A percentile compares a stretch with the other conserved stretches of the same genome.
Conservation (phyloP, 2,113 vertebrate species). For the Hippotragus niger region DNA sequence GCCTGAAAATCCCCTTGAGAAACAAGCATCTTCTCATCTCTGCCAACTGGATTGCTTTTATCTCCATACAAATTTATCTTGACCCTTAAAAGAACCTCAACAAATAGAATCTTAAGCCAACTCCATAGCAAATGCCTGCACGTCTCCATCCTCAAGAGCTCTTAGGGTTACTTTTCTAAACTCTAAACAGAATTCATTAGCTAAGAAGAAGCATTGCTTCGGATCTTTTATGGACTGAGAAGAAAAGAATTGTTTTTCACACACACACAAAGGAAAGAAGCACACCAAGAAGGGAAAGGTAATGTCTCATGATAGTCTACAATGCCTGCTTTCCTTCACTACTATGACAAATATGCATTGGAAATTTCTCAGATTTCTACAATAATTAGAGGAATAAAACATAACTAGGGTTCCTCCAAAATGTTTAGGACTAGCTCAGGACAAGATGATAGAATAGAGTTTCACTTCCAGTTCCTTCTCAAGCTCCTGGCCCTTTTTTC, state of each 20-base stretch:
- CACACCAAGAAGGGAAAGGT: not conserved
- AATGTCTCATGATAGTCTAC: not conserved
- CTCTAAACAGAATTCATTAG: not conserved
- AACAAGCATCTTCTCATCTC: not conserved
- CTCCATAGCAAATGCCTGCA: not conserved
- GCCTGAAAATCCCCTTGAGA: not conserved
- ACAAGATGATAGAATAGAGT: not conserved
- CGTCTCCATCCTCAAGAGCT: not conserved
- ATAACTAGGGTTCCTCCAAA: not conserved
- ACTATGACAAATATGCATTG: not conserved
- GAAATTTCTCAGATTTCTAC: not conserved
- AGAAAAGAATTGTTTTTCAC: not conserved
- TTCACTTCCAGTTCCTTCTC: not conserved
- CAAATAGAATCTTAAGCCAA: not conserved
- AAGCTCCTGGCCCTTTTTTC: not conserved
- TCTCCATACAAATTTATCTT: constrained; percentile 13
- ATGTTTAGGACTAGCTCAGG: not conserved
- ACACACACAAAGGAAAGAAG: not conserved
- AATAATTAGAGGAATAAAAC: not conserved
- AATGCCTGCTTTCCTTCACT: not conserved
- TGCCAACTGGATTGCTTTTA: constrained; percentile 23
- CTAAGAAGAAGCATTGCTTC: not conserved
- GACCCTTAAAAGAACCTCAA: constrained; percentile 33
- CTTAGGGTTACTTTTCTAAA: not conserved
- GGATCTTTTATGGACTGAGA: not conserved